phyloP scores from a whole-genome alignment of 2,888 invertebrate species.

The Sphaerolaimus hirsutus region DNA sequence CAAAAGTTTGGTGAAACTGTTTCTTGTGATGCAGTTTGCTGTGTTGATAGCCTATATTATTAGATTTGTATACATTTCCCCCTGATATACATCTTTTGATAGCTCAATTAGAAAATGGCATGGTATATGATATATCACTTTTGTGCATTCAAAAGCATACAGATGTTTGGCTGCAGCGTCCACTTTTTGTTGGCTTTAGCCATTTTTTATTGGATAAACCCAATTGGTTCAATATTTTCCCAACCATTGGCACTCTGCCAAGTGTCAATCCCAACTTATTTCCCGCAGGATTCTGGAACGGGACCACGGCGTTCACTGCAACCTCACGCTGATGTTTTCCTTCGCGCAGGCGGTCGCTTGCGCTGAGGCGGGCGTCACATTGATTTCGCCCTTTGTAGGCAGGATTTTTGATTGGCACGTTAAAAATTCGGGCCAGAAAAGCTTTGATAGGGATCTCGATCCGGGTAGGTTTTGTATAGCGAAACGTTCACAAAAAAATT shows the following conservation, averaged over 20 bases:
- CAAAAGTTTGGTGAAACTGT: too few species aligned
- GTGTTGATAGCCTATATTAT: too few species aligned
- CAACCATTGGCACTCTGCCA: not conserved
- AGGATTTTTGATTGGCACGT: constrained; percentile 92
- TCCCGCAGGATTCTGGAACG: constrained; percentile 51
- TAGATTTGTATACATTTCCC: too few species aligned
- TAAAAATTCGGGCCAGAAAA: constrained; percentile 58
- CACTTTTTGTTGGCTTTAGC: too few species aligned
- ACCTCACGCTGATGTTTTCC: constrained; percentile 80
- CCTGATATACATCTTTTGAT: too few species aligned
- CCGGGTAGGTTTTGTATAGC: constrained; percentile 41
- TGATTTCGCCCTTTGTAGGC: constrained; percentile 97
- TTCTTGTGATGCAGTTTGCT: too few species aligned
- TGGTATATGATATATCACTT: too few species aligned
- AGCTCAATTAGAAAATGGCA: too few species aligned
- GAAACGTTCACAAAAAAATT: too few species aligned
- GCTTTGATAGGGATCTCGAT: constrained; percentile 59
- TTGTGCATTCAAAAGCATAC: too few species aligned
- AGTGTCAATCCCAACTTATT: not conserved
- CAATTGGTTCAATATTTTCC: not conserved
- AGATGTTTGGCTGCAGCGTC: too few species aligned
- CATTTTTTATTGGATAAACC: not conserved
- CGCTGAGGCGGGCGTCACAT: constrained; percentile 67
- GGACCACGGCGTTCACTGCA: constrained; percentile 80
- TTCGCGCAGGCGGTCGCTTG: constrained; percentile 39